These are phyloP conservation scores for Nomada ruficornis DNA, from an alignment of 2,888 invertebrate species.

Conservation along the genomic window DNA sequence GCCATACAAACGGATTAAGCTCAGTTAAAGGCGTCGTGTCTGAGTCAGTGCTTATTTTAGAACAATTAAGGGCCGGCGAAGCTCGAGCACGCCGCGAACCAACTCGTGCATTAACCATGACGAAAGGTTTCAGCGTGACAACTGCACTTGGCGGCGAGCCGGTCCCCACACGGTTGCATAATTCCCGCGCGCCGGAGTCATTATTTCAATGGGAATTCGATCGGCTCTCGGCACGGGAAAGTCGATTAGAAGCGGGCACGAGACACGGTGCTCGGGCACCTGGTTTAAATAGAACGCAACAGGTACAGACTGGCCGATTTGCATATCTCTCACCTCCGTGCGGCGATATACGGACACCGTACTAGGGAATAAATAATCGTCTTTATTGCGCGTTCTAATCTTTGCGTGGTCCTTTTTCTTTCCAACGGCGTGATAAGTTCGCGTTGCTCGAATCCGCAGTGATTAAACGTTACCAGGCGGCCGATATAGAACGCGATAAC, in stretches of 20 bases:
- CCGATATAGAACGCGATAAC: conserved; percentile 1
- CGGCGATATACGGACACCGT: conserved; percentile 19
- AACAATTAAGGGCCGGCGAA: conserved; percentile 70
- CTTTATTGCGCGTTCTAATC: not conserved
- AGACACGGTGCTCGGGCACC: conserved; percentile 24
- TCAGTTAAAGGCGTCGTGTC: conserved; percentile 61
- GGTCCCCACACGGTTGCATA: conserved; percentile 40
- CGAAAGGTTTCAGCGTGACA: conserved; percentile 50
- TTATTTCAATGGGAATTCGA: conserved; percentile 43
- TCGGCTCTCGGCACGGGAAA: conserved; percentile 45
- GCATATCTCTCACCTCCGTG: conserved; percentile 54
- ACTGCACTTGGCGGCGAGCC: conserved; percentile 39
- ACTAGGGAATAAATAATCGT: conserved; percentile 4
- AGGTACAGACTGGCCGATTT: conserved; percentile 64
- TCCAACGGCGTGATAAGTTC: no score
- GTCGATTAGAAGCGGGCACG: conserved; percentile 40
- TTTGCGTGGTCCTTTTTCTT: not conserved
- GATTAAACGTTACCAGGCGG: not conserved
- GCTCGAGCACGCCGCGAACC: conserved; percentile 28
- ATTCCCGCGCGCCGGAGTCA: conserved; percentile 24
- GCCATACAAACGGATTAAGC: conserved; percentile 66
- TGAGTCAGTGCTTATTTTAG: conserved; percentile 76
- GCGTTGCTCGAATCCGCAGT: no score
- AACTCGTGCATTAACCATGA: conserved; percentile 53
- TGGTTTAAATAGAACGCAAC: conserved; percentile 66